Conservation (phyloP, 2,888 invertebrate species). For the Salpingus planirostris region DNA sequence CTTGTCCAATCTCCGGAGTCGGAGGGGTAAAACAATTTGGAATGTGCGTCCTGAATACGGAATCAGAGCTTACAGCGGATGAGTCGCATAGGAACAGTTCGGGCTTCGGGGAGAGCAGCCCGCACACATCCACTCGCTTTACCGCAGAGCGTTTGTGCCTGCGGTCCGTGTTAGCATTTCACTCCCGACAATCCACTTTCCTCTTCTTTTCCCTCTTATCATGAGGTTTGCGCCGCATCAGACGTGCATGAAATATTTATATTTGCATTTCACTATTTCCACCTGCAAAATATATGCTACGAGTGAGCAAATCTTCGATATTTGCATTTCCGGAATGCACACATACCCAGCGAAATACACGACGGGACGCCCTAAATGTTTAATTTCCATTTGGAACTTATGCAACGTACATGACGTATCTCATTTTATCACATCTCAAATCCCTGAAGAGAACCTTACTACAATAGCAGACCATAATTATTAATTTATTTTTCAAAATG, state of each 20-base stretch:
- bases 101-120: constrained; percentile 22
- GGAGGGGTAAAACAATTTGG: constrained; percentile 36
- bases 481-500: too few species aligned
- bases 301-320: constrained; percentile 16
- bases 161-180: constrained; percentile 18
- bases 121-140: constrained; percentile 31
- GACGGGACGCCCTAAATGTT: too few species aligned
- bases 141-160: constrained; percentile 21
- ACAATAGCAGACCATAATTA: too few species aligned
- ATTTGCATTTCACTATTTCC: constrained; percentile 20
- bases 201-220: constrained; percentile 19
- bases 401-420: too few species aligned
- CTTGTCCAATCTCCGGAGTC: constrained; percentile 33
- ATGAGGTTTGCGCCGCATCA: constrained; percentile 14
- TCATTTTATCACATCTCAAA: too few species aligned
- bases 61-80: constrained; percentile 24
- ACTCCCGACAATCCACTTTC: constrained; percentile 21
- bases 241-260: constrained; percentile 25
- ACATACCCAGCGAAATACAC: too few species aligned
- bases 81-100: constrained; percentile 26
- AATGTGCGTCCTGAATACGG: constrained; percentile 27
- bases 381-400: too few species aligned
- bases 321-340: too few species aligned
- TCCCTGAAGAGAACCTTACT: too few species aligned
- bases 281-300: constrained; percentile 10